Percentiles rank a stretch among this genome's conserved stretches.
These are phyloP conservation scores for Petrocephalus microphthalmus DNA, from an alignment of 2,113 vertebrate genomes.

Conservation along the genomic window DNA sequence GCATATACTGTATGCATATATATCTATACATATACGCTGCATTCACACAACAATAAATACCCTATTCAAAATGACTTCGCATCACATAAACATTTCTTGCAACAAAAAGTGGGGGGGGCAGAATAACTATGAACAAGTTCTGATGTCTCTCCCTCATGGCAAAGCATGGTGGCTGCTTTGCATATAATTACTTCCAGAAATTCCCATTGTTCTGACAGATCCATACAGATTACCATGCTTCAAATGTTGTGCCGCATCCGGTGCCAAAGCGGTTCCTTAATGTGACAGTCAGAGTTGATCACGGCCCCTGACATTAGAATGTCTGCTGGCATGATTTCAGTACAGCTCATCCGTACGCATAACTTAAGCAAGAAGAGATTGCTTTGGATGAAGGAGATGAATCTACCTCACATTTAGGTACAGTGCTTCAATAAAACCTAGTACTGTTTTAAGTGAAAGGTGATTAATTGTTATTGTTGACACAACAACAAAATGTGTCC, in stretches of 20 bases:
- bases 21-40: not conserved
- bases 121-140: not conserved
- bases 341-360: not conserved
- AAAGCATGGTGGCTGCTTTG: constrained; percentile 6
- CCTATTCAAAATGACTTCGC: not conserved
- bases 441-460: not conserved
- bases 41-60: not conserved
- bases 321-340: constrained; percentile 6
- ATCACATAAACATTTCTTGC: not conserved
- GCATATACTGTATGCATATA: not conserved
- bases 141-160: not conserved
- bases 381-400: not conserved
- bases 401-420: not conserved
- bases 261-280: constrained; percentile 3
- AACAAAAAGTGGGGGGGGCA: not conserved
- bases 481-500: too few relatives aligned
- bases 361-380: not conserved
- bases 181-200: constrained; percentile 14
- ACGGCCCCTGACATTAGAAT: constrained; percentile 8
- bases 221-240: not conserved
- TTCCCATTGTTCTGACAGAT: constrained; percentile 3
- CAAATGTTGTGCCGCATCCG: not conserved
- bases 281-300: not conserved
- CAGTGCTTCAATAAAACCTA: not conserved
- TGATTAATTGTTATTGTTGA: too few relatives aligned